phyloP scores from a whole-genome alignment of 2,113 vertebrate species.

The Pao palembangensis region DNA sequence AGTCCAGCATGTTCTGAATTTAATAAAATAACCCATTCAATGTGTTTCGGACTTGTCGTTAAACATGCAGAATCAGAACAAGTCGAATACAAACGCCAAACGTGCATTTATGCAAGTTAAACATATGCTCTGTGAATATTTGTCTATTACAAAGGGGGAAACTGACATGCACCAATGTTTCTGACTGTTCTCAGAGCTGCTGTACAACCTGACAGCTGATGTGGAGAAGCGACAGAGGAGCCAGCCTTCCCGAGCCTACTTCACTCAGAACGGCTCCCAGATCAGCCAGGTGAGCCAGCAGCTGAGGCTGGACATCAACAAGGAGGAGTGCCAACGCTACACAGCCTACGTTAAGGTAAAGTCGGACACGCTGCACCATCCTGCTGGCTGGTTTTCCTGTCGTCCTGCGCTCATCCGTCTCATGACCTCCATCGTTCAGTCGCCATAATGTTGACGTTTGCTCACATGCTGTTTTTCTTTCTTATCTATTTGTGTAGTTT shows the following conservation, averaged over 20 bases:
- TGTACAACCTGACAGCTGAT: conserved; percentile 90
- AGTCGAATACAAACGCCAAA: too few species aligned
- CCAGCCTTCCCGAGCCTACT: conserved; percentile 83
- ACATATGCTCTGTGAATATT: too few species aligned
- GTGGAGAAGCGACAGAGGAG: conserved; percentile 85
- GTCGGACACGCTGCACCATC: conserved; percentile 8
- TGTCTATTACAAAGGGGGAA: too few species aligned
- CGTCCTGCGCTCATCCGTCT: conserved; percentile 51
- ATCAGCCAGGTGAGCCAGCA: conserved; percentile 78
- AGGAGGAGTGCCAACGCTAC: conserved; percentile 81
- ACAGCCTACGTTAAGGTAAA: conserved; percentile 90
- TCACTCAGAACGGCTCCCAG: conserved; percentile 83
- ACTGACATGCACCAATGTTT: conserved; percentile 17
- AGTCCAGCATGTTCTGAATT: too few species aligned
- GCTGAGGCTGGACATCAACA: conserved; percentile 77
- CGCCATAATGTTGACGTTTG: conserved; percentile 37
- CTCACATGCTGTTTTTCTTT: conserved; percentile 37
- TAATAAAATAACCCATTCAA: too few species aligned
- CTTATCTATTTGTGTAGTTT: conserved; percentile 31
- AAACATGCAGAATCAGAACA: too few species aligned
- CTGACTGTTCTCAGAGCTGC: conserved; percentile 76
- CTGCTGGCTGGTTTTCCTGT: not conserved
- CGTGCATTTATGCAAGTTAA: too few species aligned
- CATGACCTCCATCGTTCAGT: conserved; percentile 38
- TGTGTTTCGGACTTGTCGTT: too few species aligned